Evolutionary conservation across 2,113 vertebrate genomes (phyloP).

Genomic region (Ammodytes marinus): DNA sequence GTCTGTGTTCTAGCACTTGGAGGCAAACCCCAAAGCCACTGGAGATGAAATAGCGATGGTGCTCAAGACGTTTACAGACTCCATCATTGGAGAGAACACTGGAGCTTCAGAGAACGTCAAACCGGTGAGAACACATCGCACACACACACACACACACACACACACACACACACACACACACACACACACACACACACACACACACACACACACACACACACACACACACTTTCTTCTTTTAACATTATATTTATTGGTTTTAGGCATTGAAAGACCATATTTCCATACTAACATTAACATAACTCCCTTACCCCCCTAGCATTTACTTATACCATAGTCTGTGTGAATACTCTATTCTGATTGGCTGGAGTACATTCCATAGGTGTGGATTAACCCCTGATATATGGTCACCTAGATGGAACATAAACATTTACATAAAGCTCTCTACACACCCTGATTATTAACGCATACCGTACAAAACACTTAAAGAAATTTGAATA

Average conservation of each 20-base stretch:
- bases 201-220: neutral
- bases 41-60: slow-evolving; percentile 87
- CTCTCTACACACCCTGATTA: too few species aligned
- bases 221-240: neutral
- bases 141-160: neutral
- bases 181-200: neutral
- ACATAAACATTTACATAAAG: too few species aligned
- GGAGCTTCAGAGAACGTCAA: slow-evolving; percentile 5
- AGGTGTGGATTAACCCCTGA: too few species aligned
- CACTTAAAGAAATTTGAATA: neutral
- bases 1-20: slow-evolving; percentile 85
- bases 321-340: too few species aligned
- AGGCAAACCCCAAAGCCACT: slow-evolving; percentile 83
- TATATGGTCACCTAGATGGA: too few species aligned
- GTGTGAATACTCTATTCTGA: too few species aligned
- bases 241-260: too few species aligned
- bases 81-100: slow-evolving; percentile 70
- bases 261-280: too few species aligned
- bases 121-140: slow-evolving; percentile 70
- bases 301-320: too few species aligned
- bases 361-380: too few species aligned
- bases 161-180: neutral
- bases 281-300: too few species aligned
- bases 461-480: neutral
- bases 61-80: slow-evolving; percentile 81